These are phyloP conservation scores for Drosophila histrio DNA, from an alignment of 2,888 invertebrate genomes.

Conservation along the genomic window DNA sequence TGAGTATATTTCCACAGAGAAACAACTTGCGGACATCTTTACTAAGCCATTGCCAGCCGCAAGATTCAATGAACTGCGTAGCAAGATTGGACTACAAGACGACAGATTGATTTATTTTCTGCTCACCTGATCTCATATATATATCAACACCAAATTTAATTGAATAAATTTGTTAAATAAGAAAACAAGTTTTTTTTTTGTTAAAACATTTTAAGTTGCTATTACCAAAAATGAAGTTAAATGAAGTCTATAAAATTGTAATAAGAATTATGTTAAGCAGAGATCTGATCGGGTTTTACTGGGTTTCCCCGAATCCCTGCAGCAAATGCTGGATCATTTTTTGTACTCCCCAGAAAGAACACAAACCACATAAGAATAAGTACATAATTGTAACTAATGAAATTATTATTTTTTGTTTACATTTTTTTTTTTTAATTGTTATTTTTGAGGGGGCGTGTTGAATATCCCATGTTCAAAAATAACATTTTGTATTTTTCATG, in stretches of 20 bases:
- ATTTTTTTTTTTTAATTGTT: neutral
- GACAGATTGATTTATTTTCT: neutral
- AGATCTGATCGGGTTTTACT: neutral
- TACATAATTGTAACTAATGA: neutral
- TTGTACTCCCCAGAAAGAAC: neutral
- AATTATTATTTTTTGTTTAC: too few relatives aligned
- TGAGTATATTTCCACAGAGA: constrained; percentile 46
- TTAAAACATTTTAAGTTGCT: neutral
- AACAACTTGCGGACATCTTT: constrained; percentile 23
- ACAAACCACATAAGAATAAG: neutral
- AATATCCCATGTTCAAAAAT: neutral
- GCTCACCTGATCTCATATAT: neutral
- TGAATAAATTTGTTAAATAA: neutral
- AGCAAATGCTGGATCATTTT: neutral
- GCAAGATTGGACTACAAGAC: neutral
- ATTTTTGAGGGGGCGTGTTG: neutral
- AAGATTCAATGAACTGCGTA: neutral
- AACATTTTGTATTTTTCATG: neutral
- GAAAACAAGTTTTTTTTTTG: neutral
- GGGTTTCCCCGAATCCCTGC: neutral
- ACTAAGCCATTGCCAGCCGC: constrained; percentile 29
- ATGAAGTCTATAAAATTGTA: neutral
- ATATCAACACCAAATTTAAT: neutral
- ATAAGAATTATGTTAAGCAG: neutral
- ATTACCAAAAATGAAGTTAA: neutral